Percentiles rank a stretch among this genome's conserved stretches.
Evolutionary conservation across 1,140 invertebrate genomes (phyloP).

Genomic region (Trichonephila inaurata): DNA sequence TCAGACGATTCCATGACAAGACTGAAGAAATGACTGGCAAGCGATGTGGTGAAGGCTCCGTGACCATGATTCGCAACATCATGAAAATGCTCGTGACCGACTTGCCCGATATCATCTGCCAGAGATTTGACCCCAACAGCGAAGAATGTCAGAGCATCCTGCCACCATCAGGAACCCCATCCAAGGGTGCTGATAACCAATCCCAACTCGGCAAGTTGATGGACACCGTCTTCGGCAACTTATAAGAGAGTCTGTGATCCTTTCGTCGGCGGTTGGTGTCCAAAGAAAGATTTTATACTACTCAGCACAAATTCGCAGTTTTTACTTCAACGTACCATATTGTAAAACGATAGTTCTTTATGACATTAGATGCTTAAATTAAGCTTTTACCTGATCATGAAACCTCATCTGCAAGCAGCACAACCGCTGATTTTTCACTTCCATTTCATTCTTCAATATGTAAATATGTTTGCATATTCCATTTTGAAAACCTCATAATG

Average conservation of each 20-base stretch:
- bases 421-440: constrained; percentile 6
- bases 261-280: not conserved
- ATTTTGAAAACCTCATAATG: constrained; percentile 36
- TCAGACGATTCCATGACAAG: constrained; percentile 54
- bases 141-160: constrained; percentile 64
- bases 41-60: constrained; percentile 78
- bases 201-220: constrained; percentile 54
- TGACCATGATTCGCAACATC: constrained; percentile 73
- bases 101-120: constrained; percentile 78
- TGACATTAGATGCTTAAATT: not conserved
- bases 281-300: not conserved
- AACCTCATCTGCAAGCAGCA: not conserved
- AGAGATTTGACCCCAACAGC: constrained; percentile 66
- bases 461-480: constrained; percentile 49
- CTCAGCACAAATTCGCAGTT: not conserved
- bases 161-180: constrained; percentile 68
- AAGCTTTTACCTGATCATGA: not conserved
- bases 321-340: not conserved
- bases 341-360: not conserved
- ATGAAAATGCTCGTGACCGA: constrained; percentile 77
- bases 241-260: constrained; percentile 67
- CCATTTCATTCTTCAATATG: constrained; percentile 22
- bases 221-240: constrained; percentile 70
- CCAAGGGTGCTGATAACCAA: constrained; percentile 71
- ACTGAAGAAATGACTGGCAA: constrained; percentile 12